A percentile compares a stretch with the other conserved stretches of the same genome.
Conservation (phyloP, 2,797 vertebrate species). For the Diplodus sargus region DNA sequence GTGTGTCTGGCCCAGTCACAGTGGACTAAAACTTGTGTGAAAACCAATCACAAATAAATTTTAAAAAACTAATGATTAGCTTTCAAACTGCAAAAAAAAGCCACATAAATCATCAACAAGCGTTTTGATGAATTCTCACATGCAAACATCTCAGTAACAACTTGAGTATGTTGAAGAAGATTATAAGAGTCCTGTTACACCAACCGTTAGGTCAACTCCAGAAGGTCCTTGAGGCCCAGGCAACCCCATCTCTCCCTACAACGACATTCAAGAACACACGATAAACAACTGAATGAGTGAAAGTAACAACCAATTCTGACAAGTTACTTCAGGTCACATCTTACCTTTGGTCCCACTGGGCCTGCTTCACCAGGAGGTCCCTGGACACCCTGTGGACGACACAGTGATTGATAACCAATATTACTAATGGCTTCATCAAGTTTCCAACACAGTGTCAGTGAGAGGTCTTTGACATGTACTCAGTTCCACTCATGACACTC, state of each 20-base stretch:
- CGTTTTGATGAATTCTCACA: background rate
- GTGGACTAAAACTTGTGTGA: background rate
- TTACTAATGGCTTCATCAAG: background rate
- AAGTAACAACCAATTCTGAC: background rate
- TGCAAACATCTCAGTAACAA: background rate
- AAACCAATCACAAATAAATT: background rate
- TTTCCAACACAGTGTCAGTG: background rate
- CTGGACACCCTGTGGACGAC: constrained; percentile 73
- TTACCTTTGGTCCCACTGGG: constrained; percentile 77
- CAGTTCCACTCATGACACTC: background rate
- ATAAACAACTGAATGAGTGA: background rate
- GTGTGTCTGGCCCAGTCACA: too few relatives aligned
- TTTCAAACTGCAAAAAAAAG: too few relatives aligned
- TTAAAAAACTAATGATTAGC: too few relatives aligned
- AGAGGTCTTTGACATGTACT: background rate
- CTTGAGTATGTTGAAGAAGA: background rate
- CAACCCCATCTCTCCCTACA: constrained; percentile 79
- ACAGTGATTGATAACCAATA: background rate
- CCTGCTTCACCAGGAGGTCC: constrained; percentile 79
- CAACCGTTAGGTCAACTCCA: constrained; percentile 76
- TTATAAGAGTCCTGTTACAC: constrained; percentile 21
- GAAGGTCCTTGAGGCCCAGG: constrained; percentile 77
- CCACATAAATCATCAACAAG: background rate
- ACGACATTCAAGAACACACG: constrained; percentile 12
- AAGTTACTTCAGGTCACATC: background rate